Conservation (phyloP, 2,113 vertebrate species). For the Rutilus rutilus region DNA sequence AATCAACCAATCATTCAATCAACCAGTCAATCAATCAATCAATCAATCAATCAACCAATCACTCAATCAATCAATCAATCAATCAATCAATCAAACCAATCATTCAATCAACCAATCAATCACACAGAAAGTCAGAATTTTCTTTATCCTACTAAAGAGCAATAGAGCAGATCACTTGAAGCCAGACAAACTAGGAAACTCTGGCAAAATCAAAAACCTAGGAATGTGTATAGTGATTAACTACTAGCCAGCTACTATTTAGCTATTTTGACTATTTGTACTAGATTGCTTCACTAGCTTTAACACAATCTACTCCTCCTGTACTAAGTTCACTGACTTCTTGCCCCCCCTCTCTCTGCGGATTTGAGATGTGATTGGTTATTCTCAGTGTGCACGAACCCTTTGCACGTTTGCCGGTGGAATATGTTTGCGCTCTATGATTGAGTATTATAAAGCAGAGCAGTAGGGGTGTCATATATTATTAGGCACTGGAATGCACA, state of each 20-base stretch:
- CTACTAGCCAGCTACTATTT: too few relatives aligned
- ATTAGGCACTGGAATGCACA: conserved; percentile 38
- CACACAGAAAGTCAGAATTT: too few relatives aligned
- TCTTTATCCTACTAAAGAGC: too few relatives aligned
- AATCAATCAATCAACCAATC: too few relatives aligned
- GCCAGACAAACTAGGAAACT: not conserved
- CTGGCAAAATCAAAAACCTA: not conserved
- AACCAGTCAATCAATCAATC: too few relatives aligned
- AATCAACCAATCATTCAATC: too few relatives aligned
- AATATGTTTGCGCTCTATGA: conserved; percentile 53
- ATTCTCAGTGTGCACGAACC: conserved; percentile 8
- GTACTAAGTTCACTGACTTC: not conserved
- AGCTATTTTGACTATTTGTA: too few relatives aligned
- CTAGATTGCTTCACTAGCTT: not conserved
- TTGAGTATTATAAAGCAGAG: conserved; percentile 52
- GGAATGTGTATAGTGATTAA: not conserved
- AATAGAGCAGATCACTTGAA: too few relatives aligned
- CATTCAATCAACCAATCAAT: too few relatives aligned
- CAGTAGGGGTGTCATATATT: conserved; percentile 51
- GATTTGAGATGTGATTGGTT: not conserved
- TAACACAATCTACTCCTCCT: not conserved
- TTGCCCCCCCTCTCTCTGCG: conserved; percentile 14
- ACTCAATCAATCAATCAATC: too few relatives aligned
- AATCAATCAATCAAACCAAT: too few relatives aligned
- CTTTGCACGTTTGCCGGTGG: conserved; percentile 1